Base-by-base conservation (phyloP, 2,797 vertebrate genomes). In the Forpus xanthops region DNA sequence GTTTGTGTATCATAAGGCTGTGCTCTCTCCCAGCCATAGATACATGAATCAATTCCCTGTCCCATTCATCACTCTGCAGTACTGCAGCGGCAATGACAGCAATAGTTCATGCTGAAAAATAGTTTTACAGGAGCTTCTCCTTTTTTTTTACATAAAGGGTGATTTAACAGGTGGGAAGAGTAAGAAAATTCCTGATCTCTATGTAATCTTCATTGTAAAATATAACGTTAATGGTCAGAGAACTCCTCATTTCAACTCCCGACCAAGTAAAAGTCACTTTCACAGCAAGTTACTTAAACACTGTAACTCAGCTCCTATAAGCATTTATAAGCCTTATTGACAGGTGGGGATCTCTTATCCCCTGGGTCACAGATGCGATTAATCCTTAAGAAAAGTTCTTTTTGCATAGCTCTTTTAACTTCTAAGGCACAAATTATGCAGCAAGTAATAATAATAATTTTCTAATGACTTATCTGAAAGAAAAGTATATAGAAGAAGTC, bases 321-420 rank as follows among this genome's bases (percentile, higher is more conserved):
- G 91, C n/a, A 90, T 33, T 12, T 85, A 62, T 96, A 96, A 96
- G 74, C 83, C 17, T 91, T 89, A 96, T 88, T 94, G 94, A 17
- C 94, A 92, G 85, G 37, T 85, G 52, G 70, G 30, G 83, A 77
- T 84, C 55, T 37, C 16, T 96, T 86, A 91, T 91, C 79, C 80
- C 11, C 33, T 58, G 56, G 55, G 70, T 88, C 89, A 90, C 41
- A 56, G 70, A 88, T 70, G 39, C 76, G 28, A 75, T 94, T 96
- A 95, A 95, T 92, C 85, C 80, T 90, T 50, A 79, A 81, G 79
- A 18, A 60, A 92, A 90, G 64, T 79, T 64, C 19, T 66, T 89
- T 61, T 61, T 49, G 33, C 5, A 1, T 17, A 84, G 37, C 23
- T 37, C 55, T 89, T 92, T 73, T 70, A 72, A 70, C 21, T 79